These are phyloP conservation scores for Ephestia elutella DNA, from an alignment of 1,140 invertebrate species.

Conservation along the genomic window DNA sequence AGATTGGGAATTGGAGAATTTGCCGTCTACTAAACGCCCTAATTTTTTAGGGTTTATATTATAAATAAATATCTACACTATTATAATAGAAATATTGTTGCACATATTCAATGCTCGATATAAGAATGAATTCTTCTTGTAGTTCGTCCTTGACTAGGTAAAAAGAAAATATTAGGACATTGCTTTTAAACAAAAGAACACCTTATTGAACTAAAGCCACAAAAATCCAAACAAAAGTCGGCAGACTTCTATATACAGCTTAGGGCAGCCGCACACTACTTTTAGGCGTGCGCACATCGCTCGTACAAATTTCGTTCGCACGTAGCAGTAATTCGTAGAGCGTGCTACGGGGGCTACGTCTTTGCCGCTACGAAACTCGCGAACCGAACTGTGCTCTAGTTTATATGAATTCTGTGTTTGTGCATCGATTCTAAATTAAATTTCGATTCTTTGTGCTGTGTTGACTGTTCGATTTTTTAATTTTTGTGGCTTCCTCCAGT, in stretches of 20 bases:
- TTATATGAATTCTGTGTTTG: slow-evolving; percentile 21
- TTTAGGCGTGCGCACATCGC: slow-evolving; percentile 27
- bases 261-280: slow-evolving; percentile 13
- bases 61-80: no score
- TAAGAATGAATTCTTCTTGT: no score
- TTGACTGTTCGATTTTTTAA: slow-evolving; percentile 10
- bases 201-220: not conserved
- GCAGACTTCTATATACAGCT: not conserved
- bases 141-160: no score
- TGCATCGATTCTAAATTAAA: slow-evolving; percentile 15
- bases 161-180: no score
- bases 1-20: no score
- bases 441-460: slow-evolving; percentile 20
- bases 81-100: no score
- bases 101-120: no score
- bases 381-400: slow-evolving; percentile 7
- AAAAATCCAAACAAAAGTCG: not conserved
- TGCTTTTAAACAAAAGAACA: not conserved
- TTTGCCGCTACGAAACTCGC: slow-evolving; percentile 27
- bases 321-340: slow-evolving; percentile 54
- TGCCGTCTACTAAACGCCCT: no score
- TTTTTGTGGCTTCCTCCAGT: not conserved
- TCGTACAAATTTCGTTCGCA: slow-evolving; percentile 19
- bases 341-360: slow-evolving; percentile 42
- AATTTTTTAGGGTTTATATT: no score